phyloP scores from a whole-genome alignment of 2,888 invertebrate species.

The Clanis bilineata region DNA sequence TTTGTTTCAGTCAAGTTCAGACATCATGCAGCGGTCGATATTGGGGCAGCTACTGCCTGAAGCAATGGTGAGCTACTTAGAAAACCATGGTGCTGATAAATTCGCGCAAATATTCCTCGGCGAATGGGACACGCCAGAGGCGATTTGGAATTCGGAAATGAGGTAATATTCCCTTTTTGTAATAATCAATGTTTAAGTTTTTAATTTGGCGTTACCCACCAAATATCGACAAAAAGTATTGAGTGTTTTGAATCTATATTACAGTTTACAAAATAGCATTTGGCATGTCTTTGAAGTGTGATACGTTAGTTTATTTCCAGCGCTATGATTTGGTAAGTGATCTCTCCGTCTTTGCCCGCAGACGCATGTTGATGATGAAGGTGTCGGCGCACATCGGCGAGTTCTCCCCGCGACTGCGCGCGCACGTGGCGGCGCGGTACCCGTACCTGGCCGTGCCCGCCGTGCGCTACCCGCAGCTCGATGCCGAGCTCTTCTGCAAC shows the following conservation, averaged over 20 bases:
- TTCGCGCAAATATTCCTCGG: conserved; percentile 99
- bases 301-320: too few species aligned
- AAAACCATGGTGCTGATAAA: conserved; percentile 98
- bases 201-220: too few species aligned
- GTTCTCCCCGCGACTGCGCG: conserved; percentile 96
- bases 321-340: too few species aligned
- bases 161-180: conserved; percentile 69
- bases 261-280: too few species aligned
- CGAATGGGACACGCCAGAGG: conserved; percentile 99
- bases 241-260: too few species aligned
- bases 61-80: conserved; percentile 99
- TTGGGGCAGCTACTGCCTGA: conserved; percentile 97
- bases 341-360: conserved; percentile 30
- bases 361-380: conserved; percentile 97
- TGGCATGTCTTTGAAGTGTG: too few species aligned
- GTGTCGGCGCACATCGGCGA: conserved; percentile 98
- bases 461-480: conserved; percentile 95
- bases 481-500: conserved; percentile 98
- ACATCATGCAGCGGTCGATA: conserved; percentile 96
- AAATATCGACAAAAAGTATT: too few species aligned
- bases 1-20: conserved; percentile 79
- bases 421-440: conserved; percentile 97
- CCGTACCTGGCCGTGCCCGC: conserved; percentile 97
- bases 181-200: background rate
- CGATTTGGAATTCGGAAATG: conserved; percentile 99